Evolutionary conservation across 2,797 vertebrate species (phyloP).

Genomic region (Triplophysa yarkandensis): DNA sequence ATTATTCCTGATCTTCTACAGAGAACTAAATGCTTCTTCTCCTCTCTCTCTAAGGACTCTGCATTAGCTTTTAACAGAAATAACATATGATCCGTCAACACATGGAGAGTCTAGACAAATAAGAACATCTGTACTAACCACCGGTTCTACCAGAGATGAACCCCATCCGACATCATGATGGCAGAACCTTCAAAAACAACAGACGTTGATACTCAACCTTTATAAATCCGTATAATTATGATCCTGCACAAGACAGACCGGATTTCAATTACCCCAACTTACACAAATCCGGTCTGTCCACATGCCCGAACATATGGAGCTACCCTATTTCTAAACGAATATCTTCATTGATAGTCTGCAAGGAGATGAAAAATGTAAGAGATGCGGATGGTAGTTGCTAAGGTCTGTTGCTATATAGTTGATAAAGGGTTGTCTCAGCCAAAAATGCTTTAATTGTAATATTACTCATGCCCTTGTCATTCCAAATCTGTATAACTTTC

Average conservation of each 20-base stretch:
- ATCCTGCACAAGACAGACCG: background rate
- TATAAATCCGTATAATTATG: background rate
- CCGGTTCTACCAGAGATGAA: background rate
- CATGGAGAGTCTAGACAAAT: slow-evolving; percentile 11
- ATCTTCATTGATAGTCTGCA: background rate
- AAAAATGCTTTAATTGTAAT: no score
- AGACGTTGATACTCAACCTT: slow-evolving; percentile 24
- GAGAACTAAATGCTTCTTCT: slow-evolving; percentile 24
- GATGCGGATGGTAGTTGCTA: background rate
- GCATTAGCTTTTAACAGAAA: slow-evolving; percentile 27
- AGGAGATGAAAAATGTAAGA: background rate
- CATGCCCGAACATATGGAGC: slow-evolving; percentile 19
- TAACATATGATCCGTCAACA: slow-evolving; percentile 17
- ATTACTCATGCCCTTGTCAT: no score
- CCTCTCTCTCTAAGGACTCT: slow-evolving; percentile 8
- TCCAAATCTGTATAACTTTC: no score
- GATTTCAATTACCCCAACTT: background rate
- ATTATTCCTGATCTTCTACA: slow-evolving; percentile 22
- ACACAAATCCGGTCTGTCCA: background rate
- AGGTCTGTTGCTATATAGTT: background rate
- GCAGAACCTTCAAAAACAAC: slow-evolving; percentile 25
- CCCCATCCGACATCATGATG: background rate
- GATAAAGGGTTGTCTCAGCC: background rate
- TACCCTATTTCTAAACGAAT: background rate
- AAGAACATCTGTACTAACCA: slow-evolving; percentile 1